Conservation (phyloP, 2,888 invertebrate genomes). For the Blastobasis adustella region DNA sequence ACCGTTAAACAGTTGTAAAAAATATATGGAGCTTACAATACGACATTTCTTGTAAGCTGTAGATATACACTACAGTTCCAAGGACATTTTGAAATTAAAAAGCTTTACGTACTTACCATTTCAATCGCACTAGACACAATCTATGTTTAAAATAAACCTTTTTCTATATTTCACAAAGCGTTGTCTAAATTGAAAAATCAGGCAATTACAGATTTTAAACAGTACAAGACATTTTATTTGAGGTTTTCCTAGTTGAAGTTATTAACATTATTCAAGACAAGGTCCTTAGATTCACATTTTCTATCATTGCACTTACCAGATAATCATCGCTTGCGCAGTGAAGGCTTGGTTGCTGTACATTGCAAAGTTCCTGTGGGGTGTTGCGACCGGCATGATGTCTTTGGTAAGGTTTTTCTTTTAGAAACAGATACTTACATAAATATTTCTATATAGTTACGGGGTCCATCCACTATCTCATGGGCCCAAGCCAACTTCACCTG, state of each 20-base stretch:
- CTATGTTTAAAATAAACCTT: neutral
- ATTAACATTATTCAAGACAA: neutral
- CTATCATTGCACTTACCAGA: conserved; percentile 25
- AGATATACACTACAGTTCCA: neutral
- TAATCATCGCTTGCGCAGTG: conserved; percentile 48
- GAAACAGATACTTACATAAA: no score
- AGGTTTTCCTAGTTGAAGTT: conserved; percentile 8
- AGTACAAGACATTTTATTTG: neutral
- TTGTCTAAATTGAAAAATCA: no score
- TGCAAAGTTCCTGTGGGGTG: conserved; percentile 62
- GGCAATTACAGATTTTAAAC: neutral
- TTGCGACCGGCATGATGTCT: conserved; percentile 57
- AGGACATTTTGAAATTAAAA: neutral
- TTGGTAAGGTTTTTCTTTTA: conserved; percentile 33
- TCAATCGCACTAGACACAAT: neutral
- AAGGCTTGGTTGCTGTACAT: conserved; percentile 58
- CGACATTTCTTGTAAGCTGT: neutral
- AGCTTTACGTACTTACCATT: neutral
- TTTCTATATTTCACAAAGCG: neutral
- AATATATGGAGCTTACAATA: neutral
- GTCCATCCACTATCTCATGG: no score
- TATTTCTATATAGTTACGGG: no score
- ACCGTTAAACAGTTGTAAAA: neutral
- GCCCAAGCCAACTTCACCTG: no score
- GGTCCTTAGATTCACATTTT: no score